Evolutionary conservation across 2,888 invertebrate species (phyloP).

Genomic region (Eristalis pertinax): DNA sequence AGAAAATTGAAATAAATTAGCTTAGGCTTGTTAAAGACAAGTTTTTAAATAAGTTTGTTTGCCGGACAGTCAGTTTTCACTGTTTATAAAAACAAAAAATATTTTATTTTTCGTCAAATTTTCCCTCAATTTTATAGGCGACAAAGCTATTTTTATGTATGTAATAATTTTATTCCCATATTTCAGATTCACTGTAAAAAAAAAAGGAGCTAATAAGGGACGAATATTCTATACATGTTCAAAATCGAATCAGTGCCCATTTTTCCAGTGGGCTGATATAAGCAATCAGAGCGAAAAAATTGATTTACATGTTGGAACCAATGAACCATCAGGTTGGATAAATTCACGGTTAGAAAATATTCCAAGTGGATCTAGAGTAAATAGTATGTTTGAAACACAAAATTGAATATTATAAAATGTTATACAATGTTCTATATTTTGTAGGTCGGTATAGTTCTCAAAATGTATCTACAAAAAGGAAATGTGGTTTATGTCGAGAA

Average conservation of each 20-base stretch:
- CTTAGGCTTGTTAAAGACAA: too few species aligned
- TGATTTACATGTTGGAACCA: neutral
- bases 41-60: too few species aligned
- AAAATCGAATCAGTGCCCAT: conserved; percentile 84
- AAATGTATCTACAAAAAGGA: conserved; percentile 80
- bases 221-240: conserved; percentile 90
- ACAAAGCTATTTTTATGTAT: too few species aligned
- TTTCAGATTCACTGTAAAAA: conserved; percentile 79
- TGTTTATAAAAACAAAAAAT: too few species aligned
- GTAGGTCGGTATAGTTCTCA: conserved; percentile 64
- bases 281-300: neutral
- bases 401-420: neutral
- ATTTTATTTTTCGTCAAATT: too few species aligned
- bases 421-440: conserved; percentile 40
- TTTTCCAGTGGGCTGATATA: conserved; percentile 91
- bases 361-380: neutral
- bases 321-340: neutral
- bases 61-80: too few species aligned
- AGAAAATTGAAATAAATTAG: too few species aligned
- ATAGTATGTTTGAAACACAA: neutral
- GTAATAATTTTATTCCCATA: neutral
- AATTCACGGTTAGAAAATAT: neutral
- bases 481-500: conserved; percentile 88
- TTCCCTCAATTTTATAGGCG: too few species aligned
- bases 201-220: conserved; percentile 84